These are phyloP conservation scores for Hyperoplus lanceolatus DNA, from an alignment of 2,797 vertebrate genomes.

Conservation along the genomic window DNA sequence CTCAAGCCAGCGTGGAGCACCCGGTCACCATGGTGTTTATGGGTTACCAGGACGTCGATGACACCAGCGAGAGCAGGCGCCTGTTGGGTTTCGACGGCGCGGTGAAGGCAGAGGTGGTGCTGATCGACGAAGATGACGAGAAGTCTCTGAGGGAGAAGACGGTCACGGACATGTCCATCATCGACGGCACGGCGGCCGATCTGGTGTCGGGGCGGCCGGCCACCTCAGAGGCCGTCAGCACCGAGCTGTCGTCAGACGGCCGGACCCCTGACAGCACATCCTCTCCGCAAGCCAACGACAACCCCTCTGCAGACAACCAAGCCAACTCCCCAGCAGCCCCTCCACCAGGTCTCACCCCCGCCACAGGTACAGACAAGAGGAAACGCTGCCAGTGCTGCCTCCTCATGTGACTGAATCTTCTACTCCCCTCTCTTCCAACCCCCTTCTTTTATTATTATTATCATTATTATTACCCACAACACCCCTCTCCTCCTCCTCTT, in stretches of 20 bases:
- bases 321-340: slow-evolving; percentile 48
- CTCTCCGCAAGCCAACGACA: slow-evolving; percentile 48
- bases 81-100: slow-evolving; percentile 95
- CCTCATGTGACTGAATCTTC: slow-evolving; percentile 94
- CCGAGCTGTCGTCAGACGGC: slow-evolving; percentile 96
- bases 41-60: slow-evolving; percentile 95
- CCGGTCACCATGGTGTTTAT: slow-evolving; percentile 99
- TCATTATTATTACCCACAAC: slow-evolving; percentile 75
- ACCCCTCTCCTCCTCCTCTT: slow-evolving; percentile 54
- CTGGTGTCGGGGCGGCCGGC: slow-evolving; percentile 92
- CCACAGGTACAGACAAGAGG: slow-evolving; percentile 93
- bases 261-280: slow-evolving; percentile 90
- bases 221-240: slow-evolving; percentile 91
- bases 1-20: slow-evolving; percentile 87
- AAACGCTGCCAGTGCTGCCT: slow-evolving; percentile 99
- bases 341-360: slow-evolving; percentile 87
- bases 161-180: slow-evolving; percentile 93
- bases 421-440: slow-evolving; percentile 73
- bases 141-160: slow-evolving; percentile 97
- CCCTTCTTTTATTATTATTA: slow-evolving; percentile 65
- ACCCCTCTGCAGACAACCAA: slow-evolving; percentile 60
- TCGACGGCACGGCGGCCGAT: slow-evolving; percentile 95
- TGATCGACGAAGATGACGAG: slow-evolving; percentile 97
- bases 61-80: slow-evolving; percentile 93
- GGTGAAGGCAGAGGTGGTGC: slow-evolving; percentile 95